Conservation (phyloP, 2,888 invertebrate genomes). For the Vanessa cardui region DNA sequence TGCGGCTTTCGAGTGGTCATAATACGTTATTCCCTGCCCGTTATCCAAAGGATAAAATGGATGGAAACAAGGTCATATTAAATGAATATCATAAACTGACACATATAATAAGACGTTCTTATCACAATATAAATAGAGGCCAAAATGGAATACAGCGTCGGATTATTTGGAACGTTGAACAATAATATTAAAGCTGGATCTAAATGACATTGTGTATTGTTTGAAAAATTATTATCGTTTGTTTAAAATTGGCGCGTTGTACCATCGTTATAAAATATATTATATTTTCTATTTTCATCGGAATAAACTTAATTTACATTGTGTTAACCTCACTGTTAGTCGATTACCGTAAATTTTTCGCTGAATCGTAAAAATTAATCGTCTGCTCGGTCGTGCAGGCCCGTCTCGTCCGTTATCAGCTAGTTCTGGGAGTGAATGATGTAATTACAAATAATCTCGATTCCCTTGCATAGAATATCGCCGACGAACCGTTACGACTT, state of each 20-base stretch:
- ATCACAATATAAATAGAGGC: slow-evolving; percentile 2
- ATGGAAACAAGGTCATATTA: slow-evolving; percentile 14
- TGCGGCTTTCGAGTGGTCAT: slow-evolving; percentile 3
- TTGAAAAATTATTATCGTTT: neutral
- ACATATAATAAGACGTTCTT: slow-evolving; percentile 9
- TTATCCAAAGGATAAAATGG: slow-evolving; percentile 11
- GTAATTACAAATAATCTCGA: no score
- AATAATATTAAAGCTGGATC: neutral
- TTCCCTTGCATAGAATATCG: no score
- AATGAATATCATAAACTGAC: slow-evolving; percentile 7
- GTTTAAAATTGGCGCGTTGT: neutral
- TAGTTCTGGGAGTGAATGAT: no score
- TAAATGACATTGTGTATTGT: neutral
- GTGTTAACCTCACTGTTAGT: no score
- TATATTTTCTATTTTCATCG: neutral
- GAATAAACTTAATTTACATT: no score
- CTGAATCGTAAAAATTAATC: no score
- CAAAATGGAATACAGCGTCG: neutral
- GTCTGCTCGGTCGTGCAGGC: no score
- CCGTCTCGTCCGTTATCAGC: no score
- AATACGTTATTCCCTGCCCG: neutral
- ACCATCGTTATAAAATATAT: neutral
- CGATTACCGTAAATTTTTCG: no score
- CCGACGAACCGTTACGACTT: no score
- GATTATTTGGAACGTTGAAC: neutral